These are phyloP conservation scores for Zoanthus solanderi DNA, from an alignment of 92 coral and sea anemone species.

Conservation along the genomic window DNA sequence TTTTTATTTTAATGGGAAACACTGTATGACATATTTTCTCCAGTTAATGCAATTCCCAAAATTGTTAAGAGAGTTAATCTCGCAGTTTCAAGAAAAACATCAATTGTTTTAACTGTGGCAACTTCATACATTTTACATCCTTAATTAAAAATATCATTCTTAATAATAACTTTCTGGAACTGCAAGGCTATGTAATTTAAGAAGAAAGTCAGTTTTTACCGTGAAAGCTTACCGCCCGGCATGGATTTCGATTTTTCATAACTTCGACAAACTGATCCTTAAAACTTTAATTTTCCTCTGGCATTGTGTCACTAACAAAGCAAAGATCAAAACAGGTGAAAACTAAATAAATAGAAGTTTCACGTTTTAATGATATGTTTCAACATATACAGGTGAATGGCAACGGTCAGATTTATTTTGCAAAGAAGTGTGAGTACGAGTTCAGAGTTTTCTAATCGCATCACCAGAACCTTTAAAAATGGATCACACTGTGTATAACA, in stretches of 20 bases:
- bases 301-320: neutral
- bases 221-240: neutral
- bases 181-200: neutral
- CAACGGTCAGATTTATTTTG: neutral
- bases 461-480: neutral
- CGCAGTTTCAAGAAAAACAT: no score
- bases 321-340: neutral
- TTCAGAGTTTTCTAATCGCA: neutral
- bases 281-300: neutral
- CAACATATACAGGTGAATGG: neutral
- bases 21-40: no score
- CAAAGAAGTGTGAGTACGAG: neutral
- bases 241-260: neutral
- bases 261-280: neutral
- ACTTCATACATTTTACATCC: no score
- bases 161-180: neutral
- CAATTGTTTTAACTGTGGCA: no score
- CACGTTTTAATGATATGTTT: neutral
- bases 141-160: neutral
- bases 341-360: neutral
- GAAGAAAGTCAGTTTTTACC: neutral
- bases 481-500: neutral
- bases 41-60: no score
- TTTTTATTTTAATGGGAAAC: neutral
- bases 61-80: no score